Conservation (phyloP, 2,888 invertebrate genomes). For the Thera britannica region DNA sequence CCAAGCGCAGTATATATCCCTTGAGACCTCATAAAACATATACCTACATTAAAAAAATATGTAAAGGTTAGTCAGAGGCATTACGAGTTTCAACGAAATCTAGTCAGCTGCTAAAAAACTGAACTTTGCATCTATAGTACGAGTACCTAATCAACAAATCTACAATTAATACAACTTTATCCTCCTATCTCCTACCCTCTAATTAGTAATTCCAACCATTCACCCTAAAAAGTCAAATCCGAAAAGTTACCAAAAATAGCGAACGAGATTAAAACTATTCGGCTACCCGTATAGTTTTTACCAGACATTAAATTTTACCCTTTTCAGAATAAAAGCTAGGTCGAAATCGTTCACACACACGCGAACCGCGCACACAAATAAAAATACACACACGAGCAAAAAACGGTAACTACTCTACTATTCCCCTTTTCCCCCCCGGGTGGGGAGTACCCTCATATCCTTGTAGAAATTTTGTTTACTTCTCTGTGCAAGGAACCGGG, state of each 20-base stretch:
- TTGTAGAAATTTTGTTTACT: constrained; percentile 84
- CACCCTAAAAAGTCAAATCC: constrained; percentile 33
- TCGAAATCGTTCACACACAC: constrained; percentile 53
- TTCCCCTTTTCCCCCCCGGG: constrained; percentile 38
- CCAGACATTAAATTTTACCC: constrained; percentile 62
- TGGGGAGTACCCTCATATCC: constrained; percentile 72
- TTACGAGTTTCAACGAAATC: too few species aligned
- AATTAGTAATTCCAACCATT: constrained; percentile 15
- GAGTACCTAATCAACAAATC: too few species aligned
- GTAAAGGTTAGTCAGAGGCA: too few species aligned
- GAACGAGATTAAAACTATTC: constrained; percentile 44
- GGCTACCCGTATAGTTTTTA: constrained; percentile 53
- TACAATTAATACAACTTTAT: not conserved
- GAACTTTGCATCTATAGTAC: too few species aligned
- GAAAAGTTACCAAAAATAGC: constrained; percentile 38
- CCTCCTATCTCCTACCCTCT: constrained; percentile 3
- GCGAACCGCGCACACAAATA: constrained; percentile 61
- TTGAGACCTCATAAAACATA: too few species aligned
- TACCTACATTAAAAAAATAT: too few species aligned
- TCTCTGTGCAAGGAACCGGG: constrained; percentile 78
- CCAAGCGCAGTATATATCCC: too few species aligned
- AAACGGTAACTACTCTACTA: constrained; percentile 73
- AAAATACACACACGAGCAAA: constrained; percentile 76
- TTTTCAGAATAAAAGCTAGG: constrained; percentile 65
- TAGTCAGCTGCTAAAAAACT: too few species aligned